These are phyloP conservation scores for Muntiacus muntjak DNA, from an alignment of 2,113 vertebrate genomes.

Conservation along the genomic window DNA sequence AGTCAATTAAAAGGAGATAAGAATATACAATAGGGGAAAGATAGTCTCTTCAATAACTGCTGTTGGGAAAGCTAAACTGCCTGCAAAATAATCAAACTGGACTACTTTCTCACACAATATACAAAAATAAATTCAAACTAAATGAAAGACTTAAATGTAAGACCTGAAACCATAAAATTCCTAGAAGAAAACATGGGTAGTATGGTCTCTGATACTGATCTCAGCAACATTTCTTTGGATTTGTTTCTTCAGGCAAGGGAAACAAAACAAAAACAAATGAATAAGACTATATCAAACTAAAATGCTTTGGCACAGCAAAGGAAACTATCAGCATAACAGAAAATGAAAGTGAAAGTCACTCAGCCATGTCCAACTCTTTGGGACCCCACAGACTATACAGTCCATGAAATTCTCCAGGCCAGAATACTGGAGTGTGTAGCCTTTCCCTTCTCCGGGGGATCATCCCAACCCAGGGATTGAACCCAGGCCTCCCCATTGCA, in stretches of 20 bases:
- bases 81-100: background rate
- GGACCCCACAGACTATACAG: background rate
- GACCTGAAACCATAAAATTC: background rate
- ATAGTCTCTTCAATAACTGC: background rate
- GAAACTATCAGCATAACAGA: background rate
- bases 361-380: background rate
- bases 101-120: background rate
- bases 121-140: background rate
- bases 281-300: background rate
- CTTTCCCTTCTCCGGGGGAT: background rate
- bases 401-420: background rate
- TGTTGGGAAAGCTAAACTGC: background rate
- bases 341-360: background rate
- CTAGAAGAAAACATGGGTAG: background rate
- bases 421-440: background rate
- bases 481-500: background rate
- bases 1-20: background rate
- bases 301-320: background rate
- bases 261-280: background rate
- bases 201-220: background rate
- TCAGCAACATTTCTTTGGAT: background rate
- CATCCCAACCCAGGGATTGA: background rate
- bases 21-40: background rate
- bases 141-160: background rate
- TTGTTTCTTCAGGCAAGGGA: background rate